phyloP scores from a whole-genome alignment of 2,113 vertebrate genomes.

The Gallinago undulata region DNA sequence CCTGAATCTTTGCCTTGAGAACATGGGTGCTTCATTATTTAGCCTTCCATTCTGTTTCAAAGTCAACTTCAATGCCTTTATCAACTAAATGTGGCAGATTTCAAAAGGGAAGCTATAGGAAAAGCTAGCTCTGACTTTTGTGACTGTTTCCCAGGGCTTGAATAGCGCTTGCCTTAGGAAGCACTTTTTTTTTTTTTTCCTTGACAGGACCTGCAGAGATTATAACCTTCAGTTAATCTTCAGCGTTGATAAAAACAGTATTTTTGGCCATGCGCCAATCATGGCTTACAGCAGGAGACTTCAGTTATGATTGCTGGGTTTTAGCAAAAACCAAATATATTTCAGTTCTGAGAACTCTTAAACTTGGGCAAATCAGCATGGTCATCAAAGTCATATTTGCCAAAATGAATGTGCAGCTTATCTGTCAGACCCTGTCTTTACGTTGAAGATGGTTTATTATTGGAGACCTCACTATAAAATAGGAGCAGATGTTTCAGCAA shows the following conservation, averaged over 20 bases:
- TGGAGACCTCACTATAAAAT: fast-evolving
- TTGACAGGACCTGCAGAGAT: background rate
- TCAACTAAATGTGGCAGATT: background rate
- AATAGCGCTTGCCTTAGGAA: background rate
- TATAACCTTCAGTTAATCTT: background rate
- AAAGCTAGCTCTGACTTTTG: background rate
- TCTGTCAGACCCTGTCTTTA: background rate
- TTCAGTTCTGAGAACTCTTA: background rate
- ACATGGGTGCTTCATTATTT: background rate
- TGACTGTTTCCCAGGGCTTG: background rate
- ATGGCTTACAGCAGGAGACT: background rate
- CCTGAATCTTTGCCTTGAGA: background rate
- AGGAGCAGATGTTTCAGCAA: background rate
- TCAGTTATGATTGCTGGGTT: background rate
- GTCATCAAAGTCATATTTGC: background rate
- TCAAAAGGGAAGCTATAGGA: background rate
- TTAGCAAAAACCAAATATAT: background rate
- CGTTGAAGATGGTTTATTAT: background rate
- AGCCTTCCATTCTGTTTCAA: background rate
- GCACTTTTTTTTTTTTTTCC: background rate
- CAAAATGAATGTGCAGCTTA: background rate
- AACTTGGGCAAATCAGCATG: background rate
- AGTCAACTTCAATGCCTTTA: background rate
- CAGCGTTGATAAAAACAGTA: background rate
- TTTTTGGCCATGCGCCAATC: background rate